Base-by-base conservation (phyloP, 2,113 vertebrate species). In the Clarias batrachus region DNA sequence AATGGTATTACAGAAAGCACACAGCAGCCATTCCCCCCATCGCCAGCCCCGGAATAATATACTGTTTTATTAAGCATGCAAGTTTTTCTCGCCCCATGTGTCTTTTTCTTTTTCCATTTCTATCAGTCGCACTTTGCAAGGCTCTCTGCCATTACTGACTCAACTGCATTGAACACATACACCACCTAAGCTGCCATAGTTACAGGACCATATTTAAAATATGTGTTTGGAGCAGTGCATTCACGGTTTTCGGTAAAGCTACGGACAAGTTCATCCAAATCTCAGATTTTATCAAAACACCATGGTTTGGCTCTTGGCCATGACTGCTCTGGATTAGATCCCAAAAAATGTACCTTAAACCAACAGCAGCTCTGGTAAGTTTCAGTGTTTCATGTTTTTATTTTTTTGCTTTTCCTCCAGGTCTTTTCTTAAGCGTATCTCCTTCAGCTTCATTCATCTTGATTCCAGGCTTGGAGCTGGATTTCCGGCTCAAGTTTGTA, bases 341-440 rank as follows among this genome's bases (percentile, higher is more conserved):
- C 25, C 21, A 25, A 71, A 71, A 71, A 71, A 11, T 71, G 19
- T 9, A 3, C 21, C 11, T 13, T 8, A 12, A 48, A 48, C 19
- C 37, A 25, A 25, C 48, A 30, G 17, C 14, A 23, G 2, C 27
- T 33, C 56, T 79, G 41, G 41, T 76, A 11, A 7, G 0, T 27
- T 76, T 78, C 12, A 77, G 12, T 21, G 7, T 33, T 33, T 33
- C 30, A 33, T 82, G 17, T 41, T 48, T 48, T 48, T 21, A 25
- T n/a, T 48, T 41, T 81, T 33, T 59, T 13, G 76, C 25, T 27
- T 30, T 88, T 74, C 54, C 60, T 41, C 41, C 41, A 9, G 27
- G 65, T 87, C 89, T 91, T 87, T 91, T 88, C 92, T 89, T 89
- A 90, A 91, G 91, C 82, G 88, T 91, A 86, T 82, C 86, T 89